These are phyloP conservation scores for Ptychoptera contaminata DNA, from an alignment of 2,888 invertebrate genomes.

Conservation along the genomic window DNA sequence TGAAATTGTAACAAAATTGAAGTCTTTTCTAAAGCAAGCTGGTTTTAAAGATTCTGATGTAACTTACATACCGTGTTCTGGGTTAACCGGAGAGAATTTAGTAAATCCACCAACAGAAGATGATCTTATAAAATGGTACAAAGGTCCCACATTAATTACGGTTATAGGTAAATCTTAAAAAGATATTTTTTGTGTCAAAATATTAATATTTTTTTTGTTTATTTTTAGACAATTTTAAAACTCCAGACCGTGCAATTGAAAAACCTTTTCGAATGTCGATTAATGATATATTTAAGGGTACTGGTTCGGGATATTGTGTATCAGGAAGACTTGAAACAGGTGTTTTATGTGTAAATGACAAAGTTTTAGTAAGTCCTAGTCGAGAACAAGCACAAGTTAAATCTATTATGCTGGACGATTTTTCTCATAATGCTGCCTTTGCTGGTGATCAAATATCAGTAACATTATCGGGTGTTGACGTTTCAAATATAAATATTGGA, in stretches of 20 bases:
- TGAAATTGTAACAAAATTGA: conserved; percentile 73
- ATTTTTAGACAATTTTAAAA: conserved; percentile 56
- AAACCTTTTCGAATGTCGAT: conserved; percentile 87
- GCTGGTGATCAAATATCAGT: conserved; percentile 88
- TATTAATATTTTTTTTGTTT: neutral
- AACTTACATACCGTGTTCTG: conserved; percentile 87
- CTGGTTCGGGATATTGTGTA: conserved; percentile 78
- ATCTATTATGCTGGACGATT: conserved; percentile 57
- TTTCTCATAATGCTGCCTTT: conserved; percentile 56
- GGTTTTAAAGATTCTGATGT: conserved; percentile 81
- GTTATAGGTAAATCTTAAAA: conserved; percentile 48
- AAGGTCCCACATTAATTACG: conserved; percentile 67
- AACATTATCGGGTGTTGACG: conserved; percentile 60
- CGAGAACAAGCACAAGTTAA: conserved; percentile 73
- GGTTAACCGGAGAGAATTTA: conserved; percentile 90
- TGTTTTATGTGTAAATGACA: conserved; percentile 68
- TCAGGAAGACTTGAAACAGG: conserved; percentile 89
- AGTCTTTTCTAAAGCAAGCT: conserved; percentile 71
- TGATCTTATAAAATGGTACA: conserved; percentile 57
- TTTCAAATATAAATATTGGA: conserved; percentile 72
- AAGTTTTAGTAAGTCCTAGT: conserved; percentile 70
- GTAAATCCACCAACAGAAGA: conserved; percentile 47
- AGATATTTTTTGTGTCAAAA: neutral
- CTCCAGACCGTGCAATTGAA: conserved; percentile 71
- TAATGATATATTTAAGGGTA: conserved; percentile 88